These are phyloP conservation scores for Micrasema minimum DNA, from an alignment of 1,140 invertebrate genomes.

Conservation along the genomic window DNA sequence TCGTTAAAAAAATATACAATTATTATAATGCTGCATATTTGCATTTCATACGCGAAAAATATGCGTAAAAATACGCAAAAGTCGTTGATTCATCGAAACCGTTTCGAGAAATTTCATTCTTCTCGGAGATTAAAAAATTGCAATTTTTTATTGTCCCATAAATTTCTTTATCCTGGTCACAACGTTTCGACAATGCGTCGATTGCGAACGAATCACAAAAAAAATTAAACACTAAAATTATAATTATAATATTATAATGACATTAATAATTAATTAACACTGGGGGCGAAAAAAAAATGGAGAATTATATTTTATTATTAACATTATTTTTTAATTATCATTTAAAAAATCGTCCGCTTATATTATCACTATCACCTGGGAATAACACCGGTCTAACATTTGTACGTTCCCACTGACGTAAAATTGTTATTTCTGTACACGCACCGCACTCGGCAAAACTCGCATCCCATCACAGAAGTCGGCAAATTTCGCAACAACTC, in stretches of 20 bases:
- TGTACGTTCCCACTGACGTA: conserved; percentile 12
- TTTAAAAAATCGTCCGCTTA: conserved; percentile 7
- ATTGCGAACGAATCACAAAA: neutral
- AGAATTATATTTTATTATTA: conserved; percentile 13
- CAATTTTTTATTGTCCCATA: too few relatives aligned
- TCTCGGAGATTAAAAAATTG: too few relatives aligned
- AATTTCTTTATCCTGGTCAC: too few relatives aligned
- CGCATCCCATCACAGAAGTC: neutral
- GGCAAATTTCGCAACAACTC: too few relatives aligned
- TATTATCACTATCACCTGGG: conserved; percentile 27
- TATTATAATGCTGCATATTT: too few relatives aligned
- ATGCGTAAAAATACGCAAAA: too few relatives aligned
- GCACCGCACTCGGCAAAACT: neutral
- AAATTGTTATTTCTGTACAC: neutral
- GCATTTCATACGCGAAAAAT: too few relatives aligned
- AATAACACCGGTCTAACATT: conserved; percentile 6
- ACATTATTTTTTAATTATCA: conserved; percentile 28
- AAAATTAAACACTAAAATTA: neutral
- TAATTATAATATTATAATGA: conserved; percentile 13
- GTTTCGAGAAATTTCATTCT: too few relatives aligned
- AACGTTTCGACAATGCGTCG: neutral
- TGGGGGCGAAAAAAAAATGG: conserved; percentile 7
- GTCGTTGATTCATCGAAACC: too few relatives aligned
- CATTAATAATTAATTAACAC: conserved; percentile 16
- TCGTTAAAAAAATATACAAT: too few relatives aligned